phyloP scores from a whole-genome alignment of 2,797 vertebrate species.

The Allobates femoralis region DNA sequence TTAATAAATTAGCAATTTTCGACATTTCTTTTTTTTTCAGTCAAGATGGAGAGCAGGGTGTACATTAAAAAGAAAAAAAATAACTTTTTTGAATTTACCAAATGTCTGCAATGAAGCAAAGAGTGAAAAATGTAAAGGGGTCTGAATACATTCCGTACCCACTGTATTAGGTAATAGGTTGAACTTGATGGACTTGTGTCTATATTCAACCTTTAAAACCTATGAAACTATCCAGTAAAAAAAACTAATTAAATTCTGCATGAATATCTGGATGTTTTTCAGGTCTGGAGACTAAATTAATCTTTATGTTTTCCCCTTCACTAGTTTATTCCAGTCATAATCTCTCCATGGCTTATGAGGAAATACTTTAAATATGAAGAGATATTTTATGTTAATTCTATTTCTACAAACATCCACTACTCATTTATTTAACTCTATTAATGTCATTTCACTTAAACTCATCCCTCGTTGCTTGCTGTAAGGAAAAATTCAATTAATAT shows the following conservation, averaged over 20 bases:
- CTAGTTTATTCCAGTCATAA: background rate
- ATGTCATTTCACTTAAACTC: background rate
- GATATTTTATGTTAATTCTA: conserved; percentile 14
- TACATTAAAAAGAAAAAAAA: no score
- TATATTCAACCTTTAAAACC: no score
- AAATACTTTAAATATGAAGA: background rate
- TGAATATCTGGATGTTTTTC: background rate
- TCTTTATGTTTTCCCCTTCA: background rate
- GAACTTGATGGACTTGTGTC: no score
- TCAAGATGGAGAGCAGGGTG: no score
- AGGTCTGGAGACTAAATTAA: background rate
- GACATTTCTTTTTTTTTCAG: no score
- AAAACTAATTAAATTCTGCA: background rate
- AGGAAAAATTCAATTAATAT: conserved; percentile 21
- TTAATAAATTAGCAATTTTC: no score
- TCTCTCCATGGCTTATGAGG: background rate
- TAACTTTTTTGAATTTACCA: no score
- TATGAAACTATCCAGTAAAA: no score
- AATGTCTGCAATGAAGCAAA: no score
- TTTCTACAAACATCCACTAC: background rate
- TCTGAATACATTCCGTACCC: no score
- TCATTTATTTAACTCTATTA: background rate
- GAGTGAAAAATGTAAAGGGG: no score
- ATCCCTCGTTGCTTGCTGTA: background rate
- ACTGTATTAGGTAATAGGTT: no score